Base-by-base conservation (phyloP, 2,888 invertebrate species). In the Myopa testacea region DNA sequence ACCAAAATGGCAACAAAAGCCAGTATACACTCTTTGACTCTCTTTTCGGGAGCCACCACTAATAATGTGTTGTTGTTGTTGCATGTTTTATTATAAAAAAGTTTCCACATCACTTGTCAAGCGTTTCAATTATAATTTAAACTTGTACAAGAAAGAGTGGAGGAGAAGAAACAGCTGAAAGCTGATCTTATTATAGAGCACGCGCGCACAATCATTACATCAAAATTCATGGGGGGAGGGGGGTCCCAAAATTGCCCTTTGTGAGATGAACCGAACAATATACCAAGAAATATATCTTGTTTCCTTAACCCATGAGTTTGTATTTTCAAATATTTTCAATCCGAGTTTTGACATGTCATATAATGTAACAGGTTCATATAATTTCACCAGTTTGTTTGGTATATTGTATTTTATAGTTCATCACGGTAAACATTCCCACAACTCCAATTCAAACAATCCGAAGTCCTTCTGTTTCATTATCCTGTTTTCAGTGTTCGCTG, bases 91-190 rank as follows among this genome's bases (percentile, higher is more conserved):
- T 82, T 81, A 84, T 86, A 84, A 84, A 87, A 88, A 88, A 85
- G 87, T 88, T 88, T 88, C 89, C 88, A 88, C 88, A 89, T 88
- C 88, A 86, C 89, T 86, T 89, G 86, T 87, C 89, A 88, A 89
- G 88, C 88, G 88, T 89, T 88, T 86, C 88, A 85, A 83, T 84
- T 82, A 82, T 82, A 83, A 80, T 81, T 82, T 80, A 77, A 81
- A 81, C 79, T 80, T 69, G 77, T 82, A 81, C 78, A 79, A 65
- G 71, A 69, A 58, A 38, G 26, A 60, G 68, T 68, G 73, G 38
- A 52, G 58, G 16, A 38, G 72, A 70, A 80, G 79, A 81, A 82
- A 81, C 82, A 82, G 82, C 82, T 85, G 83, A 82, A 84, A 84
- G 82, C 83, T 82, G 80, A 83, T 78, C 55, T 67, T 71, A 78